Evolutionary conservation across 2,888 invertebrate species (phyloP).

Genomic region (Meliscaeva auricollis): DNA sequence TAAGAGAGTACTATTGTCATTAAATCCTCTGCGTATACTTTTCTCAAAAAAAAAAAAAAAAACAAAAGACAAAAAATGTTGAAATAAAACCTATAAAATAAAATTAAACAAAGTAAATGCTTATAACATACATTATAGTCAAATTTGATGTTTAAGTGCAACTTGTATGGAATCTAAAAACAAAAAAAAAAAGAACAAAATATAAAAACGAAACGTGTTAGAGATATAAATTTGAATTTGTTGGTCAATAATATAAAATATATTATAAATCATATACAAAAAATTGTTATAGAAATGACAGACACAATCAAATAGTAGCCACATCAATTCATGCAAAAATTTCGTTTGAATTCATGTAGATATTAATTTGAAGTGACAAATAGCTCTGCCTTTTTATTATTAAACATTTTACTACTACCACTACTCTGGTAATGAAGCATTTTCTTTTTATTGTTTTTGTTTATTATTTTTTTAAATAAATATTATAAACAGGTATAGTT

Average conservation of each 20-base stretch:
- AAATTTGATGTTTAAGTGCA: slow-evolving; percentile 58
- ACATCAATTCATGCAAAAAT: slow-evolving; percentile 24
- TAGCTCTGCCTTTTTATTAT: slow-evolving; percentile 40
- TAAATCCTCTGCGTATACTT: slow-evolving; percentile 32
- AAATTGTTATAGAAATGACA: slow-evolving; percentile 16
- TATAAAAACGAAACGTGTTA: slow-evolving; percentile 15
- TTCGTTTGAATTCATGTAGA: slow-evolving; percentile 27
- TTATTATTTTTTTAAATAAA: slow-evolving; percentile 27
- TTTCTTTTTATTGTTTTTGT: slow-evolving; percentile 12
- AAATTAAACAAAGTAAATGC: slow-evolving; percentile 32
- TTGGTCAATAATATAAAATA: slow-evolving; percentile 39
- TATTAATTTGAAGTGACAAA: slow-evolving; percentile 45
- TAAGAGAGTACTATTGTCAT: slow-evolving; percentile 55
- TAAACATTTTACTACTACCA: slow-evolving; percentile 24
- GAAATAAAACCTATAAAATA: slow-evolving; percentile 10
- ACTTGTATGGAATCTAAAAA: slow-evolving; percentile 31
- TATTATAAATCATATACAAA: slow-evolving; percentile 25
- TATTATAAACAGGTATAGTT: slow-evolving; percentile 54
- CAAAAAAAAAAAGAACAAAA: neutral
- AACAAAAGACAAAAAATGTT: slow-evolving; percentile 33
- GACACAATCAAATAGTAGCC: slow-evolving; percentile 5
- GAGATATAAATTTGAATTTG: slow-evolving; percentile 36
- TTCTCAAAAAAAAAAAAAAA: slow-evolving; percentile 43
- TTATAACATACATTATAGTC: slow-evolving; percentile 14
- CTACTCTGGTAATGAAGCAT: slow-evolving; percentile 56